phyloP scores from a whole-genome alignment of 2,113 vertebrate genomes.

The Coptodon bakossiorum region DNA sequence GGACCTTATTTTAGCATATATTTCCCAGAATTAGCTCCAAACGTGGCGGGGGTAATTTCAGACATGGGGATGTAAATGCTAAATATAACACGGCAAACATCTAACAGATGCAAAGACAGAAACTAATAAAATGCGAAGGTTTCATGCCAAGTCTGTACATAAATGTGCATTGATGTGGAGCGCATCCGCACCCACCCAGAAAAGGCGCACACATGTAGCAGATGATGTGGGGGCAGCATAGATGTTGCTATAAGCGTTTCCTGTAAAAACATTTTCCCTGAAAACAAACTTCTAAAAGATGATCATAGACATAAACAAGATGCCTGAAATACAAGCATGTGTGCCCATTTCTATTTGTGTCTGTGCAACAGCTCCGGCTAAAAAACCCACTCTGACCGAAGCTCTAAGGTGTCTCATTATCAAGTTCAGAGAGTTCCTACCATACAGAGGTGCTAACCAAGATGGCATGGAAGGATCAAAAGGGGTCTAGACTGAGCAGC shows the following conservation, averaged over 20 bases:
- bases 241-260: slow-evolving; percentile 17
- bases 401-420: slow-evolving; percentile 55
- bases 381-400: neutral
- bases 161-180: slow-evolving; percentile 4
- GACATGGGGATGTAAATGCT: slow-evolving; percentile 36
- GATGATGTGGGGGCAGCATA: slow-evolving; percentile 2
- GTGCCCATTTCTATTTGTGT: slow-evolving; percentile 16
- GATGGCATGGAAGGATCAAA: slow-evolving; percentile 49
- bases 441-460: slow-evolving; percentile 41
- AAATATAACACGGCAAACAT: slow-evolving; percentile 48
- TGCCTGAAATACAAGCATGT: neutral
- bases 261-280: slow-evolving; percentile 9
- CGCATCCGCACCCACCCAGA: neutral
- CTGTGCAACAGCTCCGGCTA: neutral
- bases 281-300: slow-evolving; percentile 15
- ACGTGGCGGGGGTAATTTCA: slow-evolving; percentile 37
- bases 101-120: slow-evolving; percentile 46
- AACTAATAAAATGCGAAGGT: slow-evolving; percentile 45
- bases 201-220: neutral
- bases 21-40: slow-evolving; percentile 51
- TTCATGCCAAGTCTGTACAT: slow-evolving; percentile 17
- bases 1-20: slow-evolving; percentile 47
- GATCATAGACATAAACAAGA: slow-evolving; percentile 23
- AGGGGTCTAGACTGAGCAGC: neutral
- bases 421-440: slow-evolving; percentile 49